Percentiles rank a stretch among this genome's conserved stretches.
These are phyloP conservation scores for Ostrea edulis DNA, from an alignment of 1,140 invertebrate genomes.

Conservation along the genomic window DNA sequence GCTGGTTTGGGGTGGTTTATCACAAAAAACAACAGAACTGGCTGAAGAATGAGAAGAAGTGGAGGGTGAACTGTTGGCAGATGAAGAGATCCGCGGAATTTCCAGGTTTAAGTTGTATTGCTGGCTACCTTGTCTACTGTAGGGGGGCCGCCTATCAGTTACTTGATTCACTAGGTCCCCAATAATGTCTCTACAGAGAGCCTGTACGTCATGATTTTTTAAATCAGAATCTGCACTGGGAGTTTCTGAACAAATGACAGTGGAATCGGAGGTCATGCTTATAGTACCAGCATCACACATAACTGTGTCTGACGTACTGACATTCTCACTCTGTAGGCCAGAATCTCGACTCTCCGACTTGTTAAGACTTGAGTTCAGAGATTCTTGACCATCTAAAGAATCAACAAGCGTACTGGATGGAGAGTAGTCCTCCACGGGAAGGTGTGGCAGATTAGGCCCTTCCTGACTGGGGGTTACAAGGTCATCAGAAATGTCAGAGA, in stretches of 20 bases:
- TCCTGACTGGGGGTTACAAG: constrained; percentile 63
- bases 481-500: constrained; percentile 49
- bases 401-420: constrained; percentile 41
- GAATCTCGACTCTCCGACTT: constrained; percentile 75
- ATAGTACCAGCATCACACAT: constrained; percentile 35
- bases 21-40: background rate
- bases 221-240: background rate
- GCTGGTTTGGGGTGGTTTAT: constrained; percentile 20
- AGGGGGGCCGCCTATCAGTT: background rate
- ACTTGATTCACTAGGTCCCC: constrained; percentile 47
- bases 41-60: background rate
- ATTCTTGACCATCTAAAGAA: constrained; percentile 45
- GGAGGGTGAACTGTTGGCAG: constrained; percentile 9
- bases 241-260: constrained; percentile 17
- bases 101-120: constrained; percentile 67
- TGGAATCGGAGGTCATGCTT: background rate
- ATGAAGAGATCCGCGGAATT: constrained; percentile 56
- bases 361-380: constrained; percentile 60
- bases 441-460: background rate
- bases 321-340: constrained; percentile 73
- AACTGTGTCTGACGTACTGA: constrained; percentile 70
- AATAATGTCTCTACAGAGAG: constrained; percentile 53
- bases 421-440: constrained; percentile 32
- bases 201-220: background rate
- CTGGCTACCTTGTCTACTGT: constrained; percentile 59